phyloP scores from a whole-genome alignment of 1,140 invertebrate genomes.

The Bombus vancouverensis region DNA sequence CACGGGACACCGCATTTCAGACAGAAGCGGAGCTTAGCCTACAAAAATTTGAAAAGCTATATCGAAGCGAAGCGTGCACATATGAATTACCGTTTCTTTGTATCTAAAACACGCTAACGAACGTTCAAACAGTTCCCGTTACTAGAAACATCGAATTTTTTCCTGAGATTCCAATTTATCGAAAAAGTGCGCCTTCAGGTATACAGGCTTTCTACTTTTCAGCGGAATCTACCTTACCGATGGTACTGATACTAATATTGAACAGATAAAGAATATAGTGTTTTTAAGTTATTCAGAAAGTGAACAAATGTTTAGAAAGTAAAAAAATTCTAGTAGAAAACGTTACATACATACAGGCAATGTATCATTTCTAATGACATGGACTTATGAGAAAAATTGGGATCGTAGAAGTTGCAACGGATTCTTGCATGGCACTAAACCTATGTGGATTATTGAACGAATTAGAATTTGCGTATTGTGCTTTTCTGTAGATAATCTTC shows the following conservation, averaged over 20 bases:
- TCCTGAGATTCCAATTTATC: neutral
- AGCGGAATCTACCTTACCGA: neutral
- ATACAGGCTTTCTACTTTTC: neutral
- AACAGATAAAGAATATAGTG: neutral
- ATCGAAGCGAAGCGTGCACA: constrained; percentile 29
- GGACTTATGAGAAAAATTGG: neutral
- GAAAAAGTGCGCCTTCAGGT: neutral
- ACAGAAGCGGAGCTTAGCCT: constrained; percentile 51
- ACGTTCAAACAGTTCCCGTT: neutral
- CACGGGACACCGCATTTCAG: constrained; percentile 26
- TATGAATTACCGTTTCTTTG: constrained; percentile 9
- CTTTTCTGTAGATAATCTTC: neutral
- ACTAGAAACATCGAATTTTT: neutral
- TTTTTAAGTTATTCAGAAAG: neutral
- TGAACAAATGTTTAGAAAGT: neutral
- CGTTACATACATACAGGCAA: neutral
- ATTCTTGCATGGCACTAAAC: neutral
- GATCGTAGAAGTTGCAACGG: neutral
- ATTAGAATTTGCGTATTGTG: neutral
- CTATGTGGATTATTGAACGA: neutral
- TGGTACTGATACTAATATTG: neutral
- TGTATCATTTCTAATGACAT: neutral
- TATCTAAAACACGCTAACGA: constrained; percentile 10
- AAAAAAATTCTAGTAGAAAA: neutral
- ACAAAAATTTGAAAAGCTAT: constrained; percentile 44